A percentile compares a stretch with the other conserved stretches of the same genome.
Evolutionary conservation across 92 coral and sea anemone species (phyloP).

Genomic region (Plumapathes pennacea): DNA sequence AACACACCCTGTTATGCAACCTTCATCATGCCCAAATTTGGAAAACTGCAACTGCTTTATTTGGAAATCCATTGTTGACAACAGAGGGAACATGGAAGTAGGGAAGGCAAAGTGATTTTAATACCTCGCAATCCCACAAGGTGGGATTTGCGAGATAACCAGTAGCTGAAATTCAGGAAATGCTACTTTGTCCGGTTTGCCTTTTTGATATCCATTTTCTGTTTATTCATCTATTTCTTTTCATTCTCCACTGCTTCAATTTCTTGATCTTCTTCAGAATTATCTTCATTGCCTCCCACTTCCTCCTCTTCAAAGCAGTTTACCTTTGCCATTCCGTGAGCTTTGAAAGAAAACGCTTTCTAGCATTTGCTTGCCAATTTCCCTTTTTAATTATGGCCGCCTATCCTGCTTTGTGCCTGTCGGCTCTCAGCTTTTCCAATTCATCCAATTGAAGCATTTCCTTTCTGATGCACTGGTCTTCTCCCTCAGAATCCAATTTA

Average conservation of each 20-base stretch:
- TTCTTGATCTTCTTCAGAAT: constrained; percentile 3
- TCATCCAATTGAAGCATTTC: constrained; percentile 14
- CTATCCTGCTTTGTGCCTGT: constrained; percentile 16
- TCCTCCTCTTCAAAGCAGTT: constrained; percentile 12
- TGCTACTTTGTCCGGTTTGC: too few species aligned
- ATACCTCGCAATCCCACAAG: too few species aligned
- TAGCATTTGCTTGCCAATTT: constrained; percentile 24
- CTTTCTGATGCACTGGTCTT: constrained; percentile 8
- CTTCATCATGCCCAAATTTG: too few species aligned
- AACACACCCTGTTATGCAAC: too few species aligned
- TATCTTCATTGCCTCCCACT: neutral
- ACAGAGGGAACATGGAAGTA: too few species aligned
- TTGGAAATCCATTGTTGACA: too few species aligned
- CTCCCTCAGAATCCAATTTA: constrained; percentile 3
- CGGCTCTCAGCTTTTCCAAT: constrained; percentile 19
- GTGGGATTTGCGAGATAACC: too few species aligned
- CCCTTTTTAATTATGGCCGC: constrained; percentile 1
- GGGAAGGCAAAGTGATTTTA: too few species aligned
- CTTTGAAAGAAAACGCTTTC: constrained; percentile 25
- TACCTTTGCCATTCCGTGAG: constrained; percentile 15
- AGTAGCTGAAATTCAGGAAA: too few species aligned
- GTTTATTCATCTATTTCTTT: constrained; percentile 9
- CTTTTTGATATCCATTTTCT: too few species aligned
- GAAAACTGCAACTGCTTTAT: too few species aligned
- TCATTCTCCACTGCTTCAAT: constrained; percentile 2